Evolutionary conservation across 2,113 vertebrate genomes (phyloP).

Genomic region (Podilymbus podiceps): DNA sequence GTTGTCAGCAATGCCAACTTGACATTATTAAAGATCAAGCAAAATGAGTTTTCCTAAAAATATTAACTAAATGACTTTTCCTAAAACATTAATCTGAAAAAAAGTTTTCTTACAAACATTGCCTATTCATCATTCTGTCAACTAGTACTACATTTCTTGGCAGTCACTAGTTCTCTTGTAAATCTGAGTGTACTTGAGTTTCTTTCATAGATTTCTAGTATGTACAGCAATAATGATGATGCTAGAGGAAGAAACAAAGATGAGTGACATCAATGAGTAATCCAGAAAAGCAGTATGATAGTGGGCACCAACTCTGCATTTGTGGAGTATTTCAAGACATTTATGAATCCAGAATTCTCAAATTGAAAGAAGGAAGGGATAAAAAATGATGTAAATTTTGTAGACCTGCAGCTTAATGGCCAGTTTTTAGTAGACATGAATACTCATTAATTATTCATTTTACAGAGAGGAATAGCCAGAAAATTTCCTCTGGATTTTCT

Average conservation of each 20-base stretch:
- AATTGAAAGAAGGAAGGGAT: neutral
- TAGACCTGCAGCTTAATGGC: neutral
- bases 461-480: accelerated
- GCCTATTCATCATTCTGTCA: neutral
- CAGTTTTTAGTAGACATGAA: neutral
- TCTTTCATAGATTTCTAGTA: neutral
- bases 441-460: neutral
- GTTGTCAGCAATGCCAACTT: neutral
- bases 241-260: neutral
- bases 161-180: neutral
- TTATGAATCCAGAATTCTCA: neutral
- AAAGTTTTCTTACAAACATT: neutral
- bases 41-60: neutral
- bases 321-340: neutral
- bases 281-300: neutral
- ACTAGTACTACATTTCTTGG: neutral
- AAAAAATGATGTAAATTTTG: neutral
- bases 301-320: neutral
- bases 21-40: neutral
- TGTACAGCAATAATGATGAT: neutral
- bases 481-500: neutral
- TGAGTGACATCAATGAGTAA: neutral
- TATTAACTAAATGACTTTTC: neutral
- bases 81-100: neutral
- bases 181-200: neutral